Base-by-base conservation (phyloP, 1,140 invertebrate genomes). In the Cydia fagiglandana region DNA sequence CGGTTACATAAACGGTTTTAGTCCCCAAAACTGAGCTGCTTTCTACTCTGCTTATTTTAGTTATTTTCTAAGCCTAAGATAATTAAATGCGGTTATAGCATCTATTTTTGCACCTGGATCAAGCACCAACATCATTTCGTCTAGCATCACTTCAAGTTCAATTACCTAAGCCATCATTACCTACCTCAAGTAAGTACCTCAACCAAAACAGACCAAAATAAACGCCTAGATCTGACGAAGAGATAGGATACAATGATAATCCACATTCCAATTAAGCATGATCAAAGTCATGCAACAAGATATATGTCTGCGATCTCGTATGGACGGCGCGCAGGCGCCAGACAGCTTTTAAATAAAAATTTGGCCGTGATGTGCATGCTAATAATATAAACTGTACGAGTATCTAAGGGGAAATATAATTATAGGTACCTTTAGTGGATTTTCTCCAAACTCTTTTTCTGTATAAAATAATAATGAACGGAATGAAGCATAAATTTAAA, bases 291-390 rank as follows among this genome's bases (percentile, higher is more conserved):
- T 64, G 28, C 12, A 34, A 2, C 13, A 34, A 66, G 64, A n/a
- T 30, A 66, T 13, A 15, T 66, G 64, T 38, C 1, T n/a, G 45
- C 17, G 28, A 34, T 66, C 64, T 66, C 64, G 64, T 66, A 66
- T 66, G 64, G 64, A 64, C 78, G 78, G 76, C 15, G 73, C 56
- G 17, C 64, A 50, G 80, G 82, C 83, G 82, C 82, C 83, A 86
- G 84, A 86, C 83, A 76, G 75, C 75, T 73, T 81, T 78, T 75
- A 77, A 78, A 81, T 80, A 76, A 81, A 79, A 80, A 76, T 41
- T 47, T 75, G 64, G 28, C 75, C 80, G 83, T 77, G 78, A 7
- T 13, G 10, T 30, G 83, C 78, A 83, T 81, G 45, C 47, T 77
- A 78, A n/a, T n/a, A n/a, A n/a, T n/a, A n/a, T n/a, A n/a, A 81